Evolutionary conservation across 2,888 invertebrate species (phyloP).

Genomic region (Margaritifera margaritifera): DNA sequence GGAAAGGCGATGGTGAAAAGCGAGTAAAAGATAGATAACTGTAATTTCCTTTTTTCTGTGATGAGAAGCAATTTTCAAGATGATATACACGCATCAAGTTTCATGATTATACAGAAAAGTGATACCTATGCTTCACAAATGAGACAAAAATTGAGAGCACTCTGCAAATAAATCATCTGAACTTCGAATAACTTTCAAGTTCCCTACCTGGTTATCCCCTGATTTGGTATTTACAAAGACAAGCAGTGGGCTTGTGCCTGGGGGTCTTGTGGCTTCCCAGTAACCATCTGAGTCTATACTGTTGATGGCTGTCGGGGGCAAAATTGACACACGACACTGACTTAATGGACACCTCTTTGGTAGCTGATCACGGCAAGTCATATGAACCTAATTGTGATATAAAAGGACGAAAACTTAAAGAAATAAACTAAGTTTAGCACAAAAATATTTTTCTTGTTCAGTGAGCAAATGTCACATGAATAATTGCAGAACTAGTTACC

Average conservation of each 20-base stretch:
- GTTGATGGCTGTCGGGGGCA: constrained; percentile 94
- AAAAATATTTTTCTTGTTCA: no score
- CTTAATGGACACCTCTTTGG: constrained; percentile 89
- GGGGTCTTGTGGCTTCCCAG: constrained; percentile 87
- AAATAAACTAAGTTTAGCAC: background rate
- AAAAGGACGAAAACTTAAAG: background rate
- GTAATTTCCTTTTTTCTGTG: no score
- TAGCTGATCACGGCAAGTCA: constrained; percentile 88
- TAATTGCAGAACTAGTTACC: no score
- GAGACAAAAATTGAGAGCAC: no score
- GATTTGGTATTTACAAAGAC: constrained; percentile 99
- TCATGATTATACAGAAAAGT: no score
- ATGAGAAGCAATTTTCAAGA: no score
- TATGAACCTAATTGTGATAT: constrained; percentile 80
- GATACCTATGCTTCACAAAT: no score
- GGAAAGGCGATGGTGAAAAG: no score
- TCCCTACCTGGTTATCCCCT: constrained; percentile 89
- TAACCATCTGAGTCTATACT: constrained; percentile 90
- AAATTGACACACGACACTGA: constrained; percentile 90
- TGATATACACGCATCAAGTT: no score
- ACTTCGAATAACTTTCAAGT: background rate
- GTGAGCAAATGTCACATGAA: no score
- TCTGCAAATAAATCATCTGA: background rate
- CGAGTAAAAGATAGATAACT: no score
- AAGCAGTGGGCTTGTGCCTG: constrained; percentile 85